Evolutionary conservation across 2,797 vertebrate genomes (phyloP).

Genomic region (Poeciliopsis gracilis): DNA sequence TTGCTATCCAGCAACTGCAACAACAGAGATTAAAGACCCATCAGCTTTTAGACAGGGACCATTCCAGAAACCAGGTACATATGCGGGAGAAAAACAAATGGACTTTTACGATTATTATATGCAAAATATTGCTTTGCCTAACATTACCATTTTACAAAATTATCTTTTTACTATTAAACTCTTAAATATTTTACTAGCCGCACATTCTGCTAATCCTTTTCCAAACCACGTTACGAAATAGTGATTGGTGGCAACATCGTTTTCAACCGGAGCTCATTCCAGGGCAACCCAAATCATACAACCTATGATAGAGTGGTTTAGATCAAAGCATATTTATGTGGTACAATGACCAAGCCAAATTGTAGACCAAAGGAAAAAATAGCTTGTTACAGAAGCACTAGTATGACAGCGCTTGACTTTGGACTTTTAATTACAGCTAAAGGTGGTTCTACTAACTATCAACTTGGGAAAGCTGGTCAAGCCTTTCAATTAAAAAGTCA

Average conservation of each 20-base stretch:
- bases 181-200: slow-evolving; percentile 30
- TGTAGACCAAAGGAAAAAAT: not conserved
- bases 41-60: slow-evolving; percentile 86
- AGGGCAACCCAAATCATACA: slow-evolving; percentile 20
- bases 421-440: not conserved
- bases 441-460: slow-evolving; percentile 4
- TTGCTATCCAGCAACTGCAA: slow-evolving; percentile 89
- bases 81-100: slow-evolving; percentile 36
- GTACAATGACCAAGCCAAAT: not conserved
- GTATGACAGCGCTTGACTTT: not conserved
- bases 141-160: slow-evolving; percentile 47
- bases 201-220: slow-evolving; percentile 54
- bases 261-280: slow-evolving; percentile 67
- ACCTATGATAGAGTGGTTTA: not conserved
- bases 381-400: not conserved
- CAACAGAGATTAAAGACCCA: slow-evolving; percentile 87
- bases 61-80: slow-evolving; percentile 84
- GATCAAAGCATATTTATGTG: not conserved
- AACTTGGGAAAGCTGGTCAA: not conserved
- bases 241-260: slow-evolving; percentile 56
- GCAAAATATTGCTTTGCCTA: slow-evolving; percentile 59
- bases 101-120: slow-evolving; percentile 44
- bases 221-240: slow-evolving; percentile 58
- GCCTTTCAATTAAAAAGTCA: not conserved
- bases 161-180: slow-evolving; percentile 4